A percentile compares a stretch with the other conserved stretches of the same genome.
These are phyloP conservation scores for Polietes domitor DNA, from an alignment of 2,888 invertebrate species.

Conservation along the genomic window DNA sequence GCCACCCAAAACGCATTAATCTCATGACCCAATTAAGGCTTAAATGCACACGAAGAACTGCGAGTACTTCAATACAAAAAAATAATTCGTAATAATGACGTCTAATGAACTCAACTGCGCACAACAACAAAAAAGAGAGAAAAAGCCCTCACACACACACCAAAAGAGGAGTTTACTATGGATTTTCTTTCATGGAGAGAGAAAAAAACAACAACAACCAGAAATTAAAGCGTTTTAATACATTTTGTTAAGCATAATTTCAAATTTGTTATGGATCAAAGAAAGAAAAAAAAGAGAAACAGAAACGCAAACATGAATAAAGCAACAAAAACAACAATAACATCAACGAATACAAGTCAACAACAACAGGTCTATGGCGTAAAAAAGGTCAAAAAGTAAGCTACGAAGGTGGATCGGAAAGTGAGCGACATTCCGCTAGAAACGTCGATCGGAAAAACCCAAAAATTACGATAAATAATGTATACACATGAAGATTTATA, in stretches of 20 bases:
- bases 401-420: neutral
- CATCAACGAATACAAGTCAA: slow-evolving; percentile 28
- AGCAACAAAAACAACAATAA: slow-evolving; percentile 19
- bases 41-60: slow-evolving; percentile 12
- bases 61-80: neutral
- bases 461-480: no score
- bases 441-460: neutral
- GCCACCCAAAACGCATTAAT: slow-evolving; percentile 28
- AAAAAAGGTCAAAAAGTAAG: slow-evolving; percentile 47
- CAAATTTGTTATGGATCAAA: slow-evolving; percentile 60
- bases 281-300: neutral
- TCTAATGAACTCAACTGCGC: slow-evolving; percentile 58
- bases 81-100: slow-evolving; percentile 58
- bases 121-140: slow-evolving; percentile 8
- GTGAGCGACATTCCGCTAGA: no score
- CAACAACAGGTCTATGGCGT: slow-evolving; percentile 53
- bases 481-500: neutral
- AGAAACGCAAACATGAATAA: neutral
- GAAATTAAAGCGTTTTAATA: slow-evolving; percentile 58
- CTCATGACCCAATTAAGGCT: slow-evolving; percentile 64
- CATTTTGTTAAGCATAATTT: slow-evolving; percentile 63
- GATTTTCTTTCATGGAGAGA: neutral
- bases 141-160: neutral
- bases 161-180: neutral
- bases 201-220: neutral